Evolutionary conservation across 2,797 vertebrate species (phyloP), one percentile per base, ranked within the genome.

Genomic region (Telmatherina bonti): DNA sequence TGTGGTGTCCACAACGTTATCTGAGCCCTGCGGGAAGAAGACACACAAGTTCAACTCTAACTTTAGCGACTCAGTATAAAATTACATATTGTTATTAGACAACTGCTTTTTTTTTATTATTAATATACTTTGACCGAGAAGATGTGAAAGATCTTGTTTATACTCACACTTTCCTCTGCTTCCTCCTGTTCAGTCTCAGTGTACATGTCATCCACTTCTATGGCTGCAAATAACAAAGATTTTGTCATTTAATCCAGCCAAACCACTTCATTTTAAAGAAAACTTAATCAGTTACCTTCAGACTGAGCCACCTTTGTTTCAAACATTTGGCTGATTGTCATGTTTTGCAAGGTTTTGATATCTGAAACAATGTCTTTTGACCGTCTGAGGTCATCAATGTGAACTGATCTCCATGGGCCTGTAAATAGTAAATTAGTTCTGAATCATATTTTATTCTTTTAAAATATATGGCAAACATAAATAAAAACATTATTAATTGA

Each of bases 381-480:
- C 27, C 70, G 92, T 82, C 94, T 95, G 33, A 99, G 95, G 84
- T 99, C 98, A 0, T 99, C 98, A 0, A 99, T 96, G 66, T 99
- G 98, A 84, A 97, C 95, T 0, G 97, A 97, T 67, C 83, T 95
- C 98, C 97, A 99, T 16, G 96, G 94, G 2, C 96, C 98, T 99
- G 65, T 52, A 45, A 65, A 75, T 1, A 30, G 41, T 1, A 70
- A 71, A 2, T 70, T 31, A 2, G 45, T 62, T 7, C 62, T 22
- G 43, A 5, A 64, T 79, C 57, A 74, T 22, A 30, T 4, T 53
- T 18, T 29, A 9, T 20, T 67, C 26, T 56, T 61, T 16, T 38
- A 41, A 56, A 11, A 0, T 22, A 22, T 31, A 20, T 36, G 18
- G 54, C 1, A 16, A 47, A 65, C 6, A 26, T 26, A 13, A 26